Evolutionary conservation across 2,113 vertebrate genomes (phyloP).

Genomic region (Tonatia bakeri): DNA sequence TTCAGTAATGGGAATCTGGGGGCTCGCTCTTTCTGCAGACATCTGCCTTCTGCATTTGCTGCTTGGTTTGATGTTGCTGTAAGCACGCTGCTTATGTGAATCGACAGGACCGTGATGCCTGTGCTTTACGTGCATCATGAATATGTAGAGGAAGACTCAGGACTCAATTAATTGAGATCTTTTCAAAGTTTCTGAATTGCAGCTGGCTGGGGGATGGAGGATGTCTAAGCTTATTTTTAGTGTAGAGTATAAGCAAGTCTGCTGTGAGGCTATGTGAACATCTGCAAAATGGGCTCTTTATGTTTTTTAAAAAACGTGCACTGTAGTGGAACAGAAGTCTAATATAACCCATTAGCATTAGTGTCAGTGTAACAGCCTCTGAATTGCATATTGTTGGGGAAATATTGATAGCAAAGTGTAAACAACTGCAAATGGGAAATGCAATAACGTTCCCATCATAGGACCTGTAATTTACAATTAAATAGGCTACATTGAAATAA

Average conservation of each 20-base stretch:
- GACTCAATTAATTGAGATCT: slow-evolving; percentile 69
- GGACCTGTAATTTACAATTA: slow-evolving; percentile 74
- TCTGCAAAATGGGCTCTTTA: slow-evolving; percentile 80
- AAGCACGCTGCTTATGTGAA: slow-evolving; percentile 43
- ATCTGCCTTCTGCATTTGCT: slow-evolving; percentile 56
- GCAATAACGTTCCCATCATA: slow-evolving; percentile 66
- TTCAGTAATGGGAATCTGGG: slow-evolving; percentile 35
- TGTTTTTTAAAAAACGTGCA: slow-evolving; percentile 76
- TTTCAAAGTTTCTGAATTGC: slow-evolving; percentile 54
- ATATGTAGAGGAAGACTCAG: slow-evolving; percentile 19
- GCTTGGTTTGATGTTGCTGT: slow-evolving; percentile 46
- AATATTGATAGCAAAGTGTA: slow-evolving; percentile 77
- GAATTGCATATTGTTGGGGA: slow-evolving; percentile 77
- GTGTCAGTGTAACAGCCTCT: slow-evolving; percentile 73
- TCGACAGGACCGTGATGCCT: neutral
- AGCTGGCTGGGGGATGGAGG: slow-evolving; percentile 38
- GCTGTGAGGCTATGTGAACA: slow-evolving; percentile 67
- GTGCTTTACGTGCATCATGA: neutral
- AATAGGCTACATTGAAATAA: slow-evolving; percentile 67
- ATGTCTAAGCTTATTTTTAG: slow-evolving; percentile 48
- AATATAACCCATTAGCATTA: slow-evolving; percentile 78
- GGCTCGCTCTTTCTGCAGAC: slow-evolving; percentile 63
- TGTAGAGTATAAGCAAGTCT: slow-evolving; percentile 54
- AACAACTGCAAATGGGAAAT: slow-evolving; percentile 78
- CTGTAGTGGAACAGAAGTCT: slow-evolving; percentile 77